phyloP scores from a whole-genome alignment of 2,113 vertebrate species.

The Apodemus speciosus region DNA sequence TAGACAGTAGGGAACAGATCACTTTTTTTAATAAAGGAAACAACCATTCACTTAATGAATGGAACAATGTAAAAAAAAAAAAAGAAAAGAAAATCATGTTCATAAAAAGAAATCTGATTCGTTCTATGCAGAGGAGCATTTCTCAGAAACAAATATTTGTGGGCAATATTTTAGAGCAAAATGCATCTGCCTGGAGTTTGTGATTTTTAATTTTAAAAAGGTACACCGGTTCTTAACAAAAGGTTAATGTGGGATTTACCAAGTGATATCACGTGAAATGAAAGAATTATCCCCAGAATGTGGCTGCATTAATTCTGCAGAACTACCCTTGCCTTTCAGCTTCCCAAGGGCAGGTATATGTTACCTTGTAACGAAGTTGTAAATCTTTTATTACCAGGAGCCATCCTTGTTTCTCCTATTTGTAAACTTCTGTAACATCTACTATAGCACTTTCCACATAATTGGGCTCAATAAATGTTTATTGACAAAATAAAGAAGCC shows the following conservation, averaged over 20 bases:
- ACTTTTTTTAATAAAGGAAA: constrained; percentile 49
- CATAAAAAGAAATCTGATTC: not conserved
- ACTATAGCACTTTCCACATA: constrained; percentile 26
- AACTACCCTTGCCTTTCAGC: not conserved
- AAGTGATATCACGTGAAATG: not conserved
- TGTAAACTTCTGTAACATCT: constrained; percentile 34
- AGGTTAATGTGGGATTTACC: not conserved
- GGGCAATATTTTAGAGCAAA: not conserved
- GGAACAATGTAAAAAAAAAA: not conserved
- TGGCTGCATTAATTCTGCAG: not conserved
- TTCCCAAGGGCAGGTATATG: not conserved
- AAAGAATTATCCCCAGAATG: not conserved
- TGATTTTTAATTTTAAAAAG: not conserved
- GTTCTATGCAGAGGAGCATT: not conserved
- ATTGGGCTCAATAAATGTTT: constrained; percentile 66
- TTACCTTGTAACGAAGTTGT: not conserved
- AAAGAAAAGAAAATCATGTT: constrained; percentile 22
- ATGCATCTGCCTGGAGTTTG: not conserved
- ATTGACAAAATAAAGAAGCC: constrained; percentile 61
- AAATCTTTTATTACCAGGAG: not conserved
- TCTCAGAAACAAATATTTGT: not conserved
- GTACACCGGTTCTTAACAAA: not conserved
- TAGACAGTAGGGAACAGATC: constrained; percentile 31
- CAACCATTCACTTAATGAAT: constrained; percentile 39
- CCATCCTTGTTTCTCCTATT: not conserved